phyloP scores from a whole-genome alignment of 2,113 vertebrate genomes.

The Microtus ochrogaster region DNA sequence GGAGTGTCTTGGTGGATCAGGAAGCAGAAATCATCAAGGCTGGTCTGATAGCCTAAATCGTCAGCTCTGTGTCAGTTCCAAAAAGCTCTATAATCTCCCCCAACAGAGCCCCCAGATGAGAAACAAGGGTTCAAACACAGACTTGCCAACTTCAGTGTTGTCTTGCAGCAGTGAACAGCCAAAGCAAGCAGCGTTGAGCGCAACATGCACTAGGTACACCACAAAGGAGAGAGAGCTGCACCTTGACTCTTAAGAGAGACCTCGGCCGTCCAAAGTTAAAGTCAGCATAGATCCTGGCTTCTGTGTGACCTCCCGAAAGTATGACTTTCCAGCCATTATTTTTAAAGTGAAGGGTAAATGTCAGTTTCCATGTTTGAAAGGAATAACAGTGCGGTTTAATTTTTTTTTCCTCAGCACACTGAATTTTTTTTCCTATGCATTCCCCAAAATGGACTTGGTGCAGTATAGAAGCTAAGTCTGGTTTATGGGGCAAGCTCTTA shows the following conservation, averaged over 20 bases:
- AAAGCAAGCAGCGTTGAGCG: not conserved
- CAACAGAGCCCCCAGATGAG: not conserved
- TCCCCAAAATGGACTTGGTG: conserved; percentile 43
- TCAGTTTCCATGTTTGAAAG: conserved; percentile 48
- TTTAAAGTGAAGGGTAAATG: conserved; percentile 49
- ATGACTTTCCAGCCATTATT: conserved; percentile 29
- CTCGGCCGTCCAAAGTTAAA: not conserved
- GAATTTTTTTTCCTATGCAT: conserved; percentile 15
- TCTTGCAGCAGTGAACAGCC: not conserved
- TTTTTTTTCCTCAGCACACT: conserved; percentile 5
- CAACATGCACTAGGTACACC: not conserved
- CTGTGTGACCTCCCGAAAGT: conserved; percentile 26
- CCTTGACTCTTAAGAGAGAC: not conserved
- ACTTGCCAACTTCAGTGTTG: not conserved
- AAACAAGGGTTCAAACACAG: not conserved
- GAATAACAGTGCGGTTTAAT: conserved; percentile 33
- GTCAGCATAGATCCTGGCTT: not conserved
- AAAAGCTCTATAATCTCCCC: too few relatives aligned
- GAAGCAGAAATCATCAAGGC: not conserved
- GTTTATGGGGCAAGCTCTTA: conserved; percentile 57
- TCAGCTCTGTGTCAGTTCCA: too few relatives aligned
- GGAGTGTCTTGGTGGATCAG: not conserved
- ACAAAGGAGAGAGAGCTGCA: not conserved
- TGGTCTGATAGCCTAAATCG: not conserved
- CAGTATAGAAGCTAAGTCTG: conserved; percentile 38